phyloP scores from a whole-genome alignment of 1,140 invertebrate species.

The Reticulitermes speratus region DNA sequence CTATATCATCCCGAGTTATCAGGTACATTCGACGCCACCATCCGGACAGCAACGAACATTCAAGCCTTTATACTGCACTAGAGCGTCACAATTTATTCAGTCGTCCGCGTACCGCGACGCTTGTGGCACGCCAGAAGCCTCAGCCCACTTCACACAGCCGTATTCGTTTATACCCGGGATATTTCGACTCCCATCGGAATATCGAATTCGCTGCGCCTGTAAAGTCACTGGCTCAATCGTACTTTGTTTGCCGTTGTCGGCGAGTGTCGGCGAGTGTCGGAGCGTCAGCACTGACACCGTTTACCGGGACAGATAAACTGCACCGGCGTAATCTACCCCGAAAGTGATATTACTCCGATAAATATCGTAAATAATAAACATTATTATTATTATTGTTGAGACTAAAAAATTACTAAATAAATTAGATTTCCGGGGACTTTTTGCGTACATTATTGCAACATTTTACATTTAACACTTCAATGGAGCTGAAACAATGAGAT shows the following conservation, averaged over 20 bases:
- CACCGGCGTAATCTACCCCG: background rate
- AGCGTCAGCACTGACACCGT: background rate
- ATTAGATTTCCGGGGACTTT: too few relatives aligned
- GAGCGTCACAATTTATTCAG: background rate
- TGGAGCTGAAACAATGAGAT: too few relatives aligned
- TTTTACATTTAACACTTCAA: too few relatives aligned
- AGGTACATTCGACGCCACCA: background rate
- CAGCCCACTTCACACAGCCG: background rate
- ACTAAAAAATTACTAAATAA: too few relatives aligned
- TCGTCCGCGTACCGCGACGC: background rate
- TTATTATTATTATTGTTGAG: too few relatives aligned
- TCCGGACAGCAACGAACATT: background rate
- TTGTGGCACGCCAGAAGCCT: background rate
- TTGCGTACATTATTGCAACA: too few relatives aligned
- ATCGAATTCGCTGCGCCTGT: background rate
- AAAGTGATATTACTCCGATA: too few relatives aligned
- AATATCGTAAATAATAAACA: too few relatives aligned
- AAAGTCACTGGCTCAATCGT: background rate
- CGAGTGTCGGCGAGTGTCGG: background rate
- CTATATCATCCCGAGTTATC: too few relatives aligned
- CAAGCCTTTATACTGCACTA: background rate
- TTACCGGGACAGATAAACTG: background rate
- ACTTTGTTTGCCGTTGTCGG: background rate
- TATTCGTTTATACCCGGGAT: conserved; percentile 2
- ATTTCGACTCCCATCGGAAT: background rate